phyloP scores from a whole-genome alignment of 92 coral and sea anemone species.

The Hydrozoanthus gracilis region DNA sequence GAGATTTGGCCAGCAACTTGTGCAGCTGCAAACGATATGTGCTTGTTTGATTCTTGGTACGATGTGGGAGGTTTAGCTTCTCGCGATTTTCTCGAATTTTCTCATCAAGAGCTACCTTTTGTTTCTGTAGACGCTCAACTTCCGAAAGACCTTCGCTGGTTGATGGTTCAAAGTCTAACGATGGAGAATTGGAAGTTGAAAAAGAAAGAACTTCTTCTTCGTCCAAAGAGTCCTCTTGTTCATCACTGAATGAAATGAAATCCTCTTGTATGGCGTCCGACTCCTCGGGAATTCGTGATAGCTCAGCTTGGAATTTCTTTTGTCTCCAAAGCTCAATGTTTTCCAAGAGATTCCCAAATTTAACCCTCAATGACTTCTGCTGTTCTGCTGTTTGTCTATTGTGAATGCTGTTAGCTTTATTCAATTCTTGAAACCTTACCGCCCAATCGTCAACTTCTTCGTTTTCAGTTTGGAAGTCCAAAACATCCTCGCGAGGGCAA shows the following conservation, averaged over 20 bases:
- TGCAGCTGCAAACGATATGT: conserved; percentile 15
- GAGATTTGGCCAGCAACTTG: conserved; percentile 48
- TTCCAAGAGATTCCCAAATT: conserved; percentile 4
- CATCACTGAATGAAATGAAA: background rate
- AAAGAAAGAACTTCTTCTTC: background rate
- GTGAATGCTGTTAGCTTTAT: background rate
- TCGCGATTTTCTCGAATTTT: conserved; percentile 50
- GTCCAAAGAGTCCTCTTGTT: background rate
- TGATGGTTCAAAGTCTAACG: background rate
- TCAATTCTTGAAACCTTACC: background rate
- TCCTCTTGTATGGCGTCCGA: conserved; percentile 10
- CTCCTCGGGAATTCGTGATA: conserved; percentile 29
- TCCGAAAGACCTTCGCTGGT: conserved; percentile 32
- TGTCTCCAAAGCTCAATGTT: background rate
- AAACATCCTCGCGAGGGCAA: background rate
- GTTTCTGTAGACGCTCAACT: conserved; percentile 64
- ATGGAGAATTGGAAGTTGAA: background rate
- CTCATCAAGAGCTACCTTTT: conserved; percentile 54
- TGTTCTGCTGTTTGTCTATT: background rate
- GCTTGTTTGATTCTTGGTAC: conserved; percentile 4
- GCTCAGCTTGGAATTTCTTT: conserved; percentile 23
- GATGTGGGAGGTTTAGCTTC: conserved; percentile 30
- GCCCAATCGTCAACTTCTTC: conserved; percentile 2
- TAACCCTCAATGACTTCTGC: background rate
- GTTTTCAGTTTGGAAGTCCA: background rate